phyloP scores from a whole-genome alignment of 2,888 invertebrate species.

The Mamestra brassicae region DNA sequence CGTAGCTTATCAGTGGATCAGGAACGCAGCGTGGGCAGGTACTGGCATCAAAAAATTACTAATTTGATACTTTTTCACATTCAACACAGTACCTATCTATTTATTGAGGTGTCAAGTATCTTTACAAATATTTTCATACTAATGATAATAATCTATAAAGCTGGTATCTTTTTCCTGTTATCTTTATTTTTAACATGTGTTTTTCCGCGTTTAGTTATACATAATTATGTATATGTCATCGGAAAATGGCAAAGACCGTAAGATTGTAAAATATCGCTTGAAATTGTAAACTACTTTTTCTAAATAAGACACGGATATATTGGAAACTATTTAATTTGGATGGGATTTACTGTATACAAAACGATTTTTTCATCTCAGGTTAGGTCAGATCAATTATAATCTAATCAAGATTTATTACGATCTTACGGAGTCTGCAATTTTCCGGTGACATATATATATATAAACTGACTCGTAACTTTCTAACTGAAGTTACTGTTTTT shows the following conservation, averaged over 20 bases:
- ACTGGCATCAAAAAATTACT: conserved; percentile 33
- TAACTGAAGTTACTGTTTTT: neutral
- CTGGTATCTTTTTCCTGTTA: neutral
- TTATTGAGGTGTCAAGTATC: conserved; percentile 17
- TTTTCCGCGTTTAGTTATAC: conserved; percentile 2
- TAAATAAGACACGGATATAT: too few species aligned
- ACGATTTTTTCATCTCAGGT: too few species aligned
- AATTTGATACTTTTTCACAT: conserved; percentile 25
- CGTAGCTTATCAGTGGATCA: conserved; percentile 40
- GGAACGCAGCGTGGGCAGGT: neutral
- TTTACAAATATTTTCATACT: conserved; percentile 46
- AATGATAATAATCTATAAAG: conserved; percentile 8
- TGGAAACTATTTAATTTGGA: too few species aligned
- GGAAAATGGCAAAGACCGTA: too few species aligned
- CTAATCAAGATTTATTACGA: too few species aligned
- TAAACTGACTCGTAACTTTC: neutral
- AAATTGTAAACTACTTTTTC: too few species aligned
- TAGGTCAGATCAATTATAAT: too few species aligned
- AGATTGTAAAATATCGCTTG: too few species aligned
- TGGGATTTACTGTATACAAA: too few species aligned
- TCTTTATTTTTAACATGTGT: conserved; percentile 1
- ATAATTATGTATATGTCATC: too few species aligned
- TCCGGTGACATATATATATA: too few species aligned
- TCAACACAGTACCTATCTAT: neutral
- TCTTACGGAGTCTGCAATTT: too few species aligned